Evolutionary conservation across 2,888 invertebrate species (phyloP), one percentile per base, ranked within the genome.

Genomic region (Caenorhabditis angaria): DNA sequence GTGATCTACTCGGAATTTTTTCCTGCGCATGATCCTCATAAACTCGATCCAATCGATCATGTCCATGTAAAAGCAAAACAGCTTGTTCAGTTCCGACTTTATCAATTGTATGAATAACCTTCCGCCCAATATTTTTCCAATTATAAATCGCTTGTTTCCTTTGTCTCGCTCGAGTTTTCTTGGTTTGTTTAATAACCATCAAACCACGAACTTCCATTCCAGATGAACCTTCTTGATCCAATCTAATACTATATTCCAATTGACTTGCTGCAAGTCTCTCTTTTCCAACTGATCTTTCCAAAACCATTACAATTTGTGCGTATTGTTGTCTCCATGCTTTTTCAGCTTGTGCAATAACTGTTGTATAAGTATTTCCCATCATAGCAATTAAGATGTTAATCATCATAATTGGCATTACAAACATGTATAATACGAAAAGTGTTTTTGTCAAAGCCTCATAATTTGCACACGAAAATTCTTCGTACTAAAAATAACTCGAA

Each of bases 331-430:
- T 93, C 94, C 95, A 99, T 88, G 99, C 97, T 89, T 97, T 97
- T 89, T 97, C 97, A 41, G 97, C 97, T 88, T 96, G 95, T 88
- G 95, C 94, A 82, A 97, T 99, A 70, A 99, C 95, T 83, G 94
- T 94, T 0, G 95, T 94, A 88, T 99, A 99, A 0, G 99, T 99
- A 89, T 97, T 97, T 41, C 97, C 97, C 97, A 99, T 99, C 97
- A 97, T 99, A 77, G 99, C 99, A 79, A 99, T 99, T 89, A 99
- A 91, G 93, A 93, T 97, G 91, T 97, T 97, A 18, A 97, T 91
- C 85, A 97, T 90, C 58, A 97, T 90, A 86, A 97, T 97, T 1
- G 97, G 97, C 72, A 97, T 95, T 83, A 97, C 93, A 65, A 99
- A 94, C 95, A 97, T 97, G 88, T 97, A 99, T 70, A 96, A 91